Evolutionary conservation across 2,113 vertebrate genomes (phyloP), one percentile per base, ranked within the genome.

Genomic region (Xenopus borealis): DNA sequence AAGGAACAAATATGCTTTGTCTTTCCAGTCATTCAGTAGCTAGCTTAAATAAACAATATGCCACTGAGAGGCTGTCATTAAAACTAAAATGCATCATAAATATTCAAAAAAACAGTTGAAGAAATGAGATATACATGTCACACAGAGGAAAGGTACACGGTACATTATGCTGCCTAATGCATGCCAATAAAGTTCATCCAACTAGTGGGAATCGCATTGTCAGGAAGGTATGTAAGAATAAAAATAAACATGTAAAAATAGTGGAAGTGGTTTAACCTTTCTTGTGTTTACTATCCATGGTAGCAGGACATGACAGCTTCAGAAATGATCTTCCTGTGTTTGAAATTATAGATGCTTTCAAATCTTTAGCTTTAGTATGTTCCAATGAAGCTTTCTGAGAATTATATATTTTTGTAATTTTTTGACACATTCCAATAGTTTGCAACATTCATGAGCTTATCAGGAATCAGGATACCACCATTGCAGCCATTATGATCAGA

Each of bases 1-100:
- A 75, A 69, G 65, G 62, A 44, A 69, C 44, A 75, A 75, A 69
- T 62, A 62, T 69, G 59, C 65, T 69, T 55, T 53, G 45, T 47
- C 53, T 69, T 69, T 75, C 52, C 55, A 69, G 46, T 69, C 64
- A 75, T 67, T 75, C 58, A 57, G 63, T 69, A 68, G 40, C 67
- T 69, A 68, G 40, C 67, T 69, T 69, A 75, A 67, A 57, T 69
- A 75, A 75, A 75, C 73, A 75, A 62, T 62, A 63, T 63, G 66
- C 66, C 73, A 75, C 73, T 75, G 62, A 69, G 57, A 63, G 65
- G 19, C 47, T 62, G 58, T 69, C 58, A 69, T 69, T 69, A 52
- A 62, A 75, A 63, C 66, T 58, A 63, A 69, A 69, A 69, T 75
- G 65, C 17, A 69, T 75, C 73, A 75, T 69, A 69, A 62, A 69